Evolutionary conservation across 2,888 invertebrate genomes (phyloP), one percentile per base, ranked within the genome.

Genomic region (Lymantria monacha): DNA sequence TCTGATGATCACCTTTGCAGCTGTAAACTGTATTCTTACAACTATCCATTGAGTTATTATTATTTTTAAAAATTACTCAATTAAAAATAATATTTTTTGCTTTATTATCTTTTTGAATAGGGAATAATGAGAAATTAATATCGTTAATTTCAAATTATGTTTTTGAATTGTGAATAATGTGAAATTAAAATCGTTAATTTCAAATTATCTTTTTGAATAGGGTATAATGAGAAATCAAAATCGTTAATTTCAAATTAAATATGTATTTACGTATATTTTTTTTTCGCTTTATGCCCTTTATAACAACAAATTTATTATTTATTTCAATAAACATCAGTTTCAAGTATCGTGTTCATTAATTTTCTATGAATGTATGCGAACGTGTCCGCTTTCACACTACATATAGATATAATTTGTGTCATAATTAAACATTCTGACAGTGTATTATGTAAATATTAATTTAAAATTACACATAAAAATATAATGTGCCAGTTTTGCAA

Each of bases 181-280:
- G 71, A 85, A 74, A 76, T 77, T 47, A 76, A 69, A 76, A 57
- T 66, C 72, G 48, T 47, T 53, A 30, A 15, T 57, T 57, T 76
- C 66, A 87, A 90, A 33, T 10, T 33, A 33, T 9, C 10, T 33
- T 33, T 9, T 33, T 33, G 22, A 22, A 22, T 22, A 22, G 33
- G 30, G 36, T 38, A 44, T 68, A 69, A 74, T 69, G 36, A 67
- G 71, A 85, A 74, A 76, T 77, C 48, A 76, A 69, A 76, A 57
- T 66, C 72, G 48, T 47, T 53, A 30, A 15, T 57, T 57, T 76
- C 66, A 87, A 90, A 88, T 88, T 88, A 88, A 89, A 90, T 89
- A 87, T 22, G 22, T 22, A 22, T 87, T 88, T 90, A 90, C 87
- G 89, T 90, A 90, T 87, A 87, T 89, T 89, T 88, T n/a, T n/a